Conservation (phyloP, 1,140 invertebrate genomes). For the Sarcophaga peregrina region DNA sequence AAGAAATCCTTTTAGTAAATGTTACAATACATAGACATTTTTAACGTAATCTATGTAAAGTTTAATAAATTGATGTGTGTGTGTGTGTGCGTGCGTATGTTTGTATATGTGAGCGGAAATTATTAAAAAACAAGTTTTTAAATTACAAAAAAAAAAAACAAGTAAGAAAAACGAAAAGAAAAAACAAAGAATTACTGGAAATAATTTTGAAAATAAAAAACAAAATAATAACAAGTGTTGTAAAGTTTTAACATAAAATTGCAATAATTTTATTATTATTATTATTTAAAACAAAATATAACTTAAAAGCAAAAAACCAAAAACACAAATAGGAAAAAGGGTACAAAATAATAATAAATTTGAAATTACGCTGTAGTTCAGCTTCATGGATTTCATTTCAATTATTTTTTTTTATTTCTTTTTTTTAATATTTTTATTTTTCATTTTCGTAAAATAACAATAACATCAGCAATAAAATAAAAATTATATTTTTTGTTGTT, state of each 20-base stretch:
- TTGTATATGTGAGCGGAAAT: slow-evolving; percentile 6
- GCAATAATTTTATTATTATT: slow-evolving; percentile 37
- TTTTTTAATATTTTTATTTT: no score
- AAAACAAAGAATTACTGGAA: no score
- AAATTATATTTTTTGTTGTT: slow-evolving; percentile 17
- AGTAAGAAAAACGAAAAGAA: no score
- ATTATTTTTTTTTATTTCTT: no score
- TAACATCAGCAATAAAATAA: slow-evolving; percentile 8
- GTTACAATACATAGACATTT: no score
- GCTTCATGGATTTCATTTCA: slow-evolving; percentile 7
- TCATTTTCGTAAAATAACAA: neutral
- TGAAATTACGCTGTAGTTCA: neutral
- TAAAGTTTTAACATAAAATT: slow-evolving; percentile 35
- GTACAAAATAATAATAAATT: neutral
- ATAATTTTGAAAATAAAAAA: neutral
- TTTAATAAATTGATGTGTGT: no score
- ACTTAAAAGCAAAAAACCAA: neutral
- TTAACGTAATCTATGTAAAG: no score
- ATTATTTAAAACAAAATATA: slow-evolving; percentile 4
- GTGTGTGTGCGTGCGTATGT: no score
- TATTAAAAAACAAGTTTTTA: neutral
- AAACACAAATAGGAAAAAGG: no score
- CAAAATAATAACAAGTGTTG: slow-evolving; percentile 25
- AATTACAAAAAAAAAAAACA: no score
- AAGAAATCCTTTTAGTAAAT: no score